Evolutionary conservation across 1,140 invertebrate genomes (phyloP), one percentile per base, ranked within the genome.

Genomic region (Drosophila pruinosa): DNA sequence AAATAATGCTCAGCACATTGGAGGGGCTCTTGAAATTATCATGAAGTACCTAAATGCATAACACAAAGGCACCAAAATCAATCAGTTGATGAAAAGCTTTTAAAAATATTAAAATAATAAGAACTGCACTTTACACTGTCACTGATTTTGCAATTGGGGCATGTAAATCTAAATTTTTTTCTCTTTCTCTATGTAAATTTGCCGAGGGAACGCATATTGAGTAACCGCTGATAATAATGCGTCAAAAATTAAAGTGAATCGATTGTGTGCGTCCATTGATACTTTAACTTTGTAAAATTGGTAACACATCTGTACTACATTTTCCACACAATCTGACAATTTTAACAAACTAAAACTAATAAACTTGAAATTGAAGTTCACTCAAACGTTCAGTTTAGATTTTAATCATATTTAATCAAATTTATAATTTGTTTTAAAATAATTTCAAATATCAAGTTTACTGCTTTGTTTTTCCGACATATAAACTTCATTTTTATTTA

Each of bases 31-130:
- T 14, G 15, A 34, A 43, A 59, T 50, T 58, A 64, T 68, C 12
- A 28, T 28, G 12, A 14, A 4, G 17, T 28, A 48, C 12, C 7
- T 24, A 31, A 48, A 34, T 21, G 15, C 38, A 34, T 1, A 3
- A 52, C 59, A 69, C 48, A 58, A 56, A 17, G 28, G 24, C 22
- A 39, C 59, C 21, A 48, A 65, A 76, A 75, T 75, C 81, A 85
- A 85, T 85, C 81, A 77, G 77, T 65, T 85, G 82, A 85, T 85
- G 77, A 74, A 71, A 81, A 71, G 77, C 81, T 85, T 85, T 85
- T 71, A 86, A 45, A 80, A 74, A 77, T 52, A 86, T 73, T 81
- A 74, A 43, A 77, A 77, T 80, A 85, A 78, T 67, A 43, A 69
- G 24, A 15, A 67, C 34, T 52, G 56, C 41, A 26, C 14, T 8